These are phyloP conservation scores for Limnodromus scolopaceus DNA, from an alignment of 2,797 vertebrate genomes.

Conservation along the genomic window DNA sequence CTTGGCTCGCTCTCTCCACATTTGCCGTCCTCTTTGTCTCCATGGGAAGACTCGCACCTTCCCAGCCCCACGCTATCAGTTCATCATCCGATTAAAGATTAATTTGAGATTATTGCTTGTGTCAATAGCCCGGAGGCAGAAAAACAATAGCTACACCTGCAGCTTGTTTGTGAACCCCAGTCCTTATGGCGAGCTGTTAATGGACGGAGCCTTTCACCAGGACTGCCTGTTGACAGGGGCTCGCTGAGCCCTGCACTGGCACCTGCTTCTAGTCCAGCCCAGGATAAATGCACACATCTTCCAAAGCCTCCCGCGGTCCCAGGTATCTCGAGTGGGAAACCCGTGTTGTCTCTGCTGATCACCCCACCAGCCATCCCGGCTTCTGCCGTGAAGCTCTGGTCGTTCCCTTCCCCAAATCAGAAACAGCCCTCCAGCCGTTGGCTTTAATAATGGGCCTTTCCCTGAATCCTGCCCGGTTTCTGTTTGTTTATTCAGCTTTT, in stretches of 20 bases:
- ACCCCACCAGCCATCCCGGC: fast-evolving
- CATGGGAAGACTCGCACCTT: background rate
- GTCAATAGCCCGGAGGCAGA: slow-evolving; percentile 35
- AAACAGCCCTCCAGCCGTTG: background rate
- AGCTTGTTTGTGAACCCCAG: slow-evolving; percentile 54
- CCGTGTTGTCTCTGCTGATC: fast-evolving
- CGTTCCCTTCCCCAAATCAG: background rate
- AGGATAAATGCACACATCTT: background rate
- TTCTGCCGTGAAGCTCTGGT: fast-evolving
- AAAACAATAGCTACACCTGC: slow-evolving; percentile 74
- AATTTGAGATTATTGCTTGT: slow-evolving; percentile 39
- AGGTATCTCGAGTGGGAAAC: background rate
- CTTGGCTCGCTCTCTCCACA: background rate
- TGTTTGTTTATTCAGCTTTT: slow-evolving; percentile 7
- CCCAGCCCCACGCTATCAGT: background rate
- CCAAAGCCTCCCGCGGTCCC: background rate
- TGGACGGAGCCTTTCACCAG: slow-evolving; percentile 35
- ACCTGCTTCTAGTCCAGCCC: slow-evolving; percentile 41
- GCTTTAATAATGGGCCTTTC: background rate
- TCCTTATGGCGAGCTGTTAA: slow-evolving; percentile 61
- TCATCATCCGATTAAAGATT: slow-evolving; percentile 62
- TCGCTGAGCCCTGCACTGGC: background rate
- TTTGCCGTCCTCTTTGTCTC: background rate
- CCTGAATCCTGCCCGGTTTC: background rate
- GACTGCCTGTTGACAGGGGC: slow-evolving; percentile 24